phyloP scores from a whole-genome alignment of 2,797 vertebrate genomes.

The Lacerta bilineata region DNA sequence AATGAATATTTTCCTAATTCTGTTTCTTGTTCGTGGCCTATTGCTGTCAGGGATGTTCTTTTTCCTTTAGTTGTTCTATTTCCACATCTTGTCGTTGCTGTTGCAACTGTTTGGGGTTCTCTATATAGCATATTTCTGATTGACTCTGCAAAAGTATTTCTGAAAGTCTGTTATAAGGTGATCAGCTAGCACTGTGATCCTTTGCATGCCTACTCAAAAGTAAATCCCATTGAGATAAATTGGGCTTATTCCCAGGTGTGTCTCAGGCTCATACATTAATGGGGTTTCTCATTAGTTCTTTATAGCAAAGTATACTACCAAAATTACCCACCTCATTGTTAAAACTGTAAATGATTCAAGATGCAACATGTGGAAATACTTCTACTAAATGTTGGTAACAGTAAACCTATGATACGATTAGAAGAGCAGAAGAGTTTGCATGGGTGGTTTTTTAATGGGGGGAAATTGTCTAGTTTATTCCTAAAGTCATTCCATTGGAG shows the following conservation, averaged over 20 bases:
- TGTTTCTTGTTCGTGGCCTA: background rate
- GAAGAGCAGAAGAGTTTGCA: background rate
- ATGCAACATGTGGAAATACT: background rate
- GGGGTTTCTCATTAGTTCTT: constrained; percentile 6
- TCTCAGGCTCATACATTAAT: background rate
- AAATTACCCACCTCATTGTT: background rate
- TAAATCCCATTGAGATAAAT: background rate
- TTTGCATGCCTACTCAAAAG: background rate
- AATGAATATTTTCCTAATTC: background rate
- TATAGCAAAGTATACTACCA: background rate
- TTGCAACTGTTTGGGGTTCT: background rate
- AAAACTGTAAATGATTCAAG: background rate
- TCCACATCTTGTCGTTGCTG: background rate
- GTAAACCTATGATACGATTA: background rate
- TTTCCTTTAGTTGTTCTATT: constrained; percentile 30
- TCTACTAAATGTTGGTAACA: background rate
- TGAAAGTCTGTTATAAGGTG: background rate
- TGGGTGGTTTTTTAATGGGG: background rate
- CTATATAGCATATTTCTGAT: background rate
- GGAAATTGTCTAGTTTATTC: background rate
- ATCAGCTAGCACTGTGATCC: background rate
- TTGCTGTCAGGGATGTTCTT: constrained; percentile 5
- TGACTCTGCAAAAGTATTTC: constrained; percentile 12
- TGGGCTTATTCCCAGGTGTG: background rate
- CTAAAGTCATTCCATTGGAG: background rate